Conservation (phyloP, 2,797 vertebrate genomes). For the Notolepis coatsorum region DNA sequence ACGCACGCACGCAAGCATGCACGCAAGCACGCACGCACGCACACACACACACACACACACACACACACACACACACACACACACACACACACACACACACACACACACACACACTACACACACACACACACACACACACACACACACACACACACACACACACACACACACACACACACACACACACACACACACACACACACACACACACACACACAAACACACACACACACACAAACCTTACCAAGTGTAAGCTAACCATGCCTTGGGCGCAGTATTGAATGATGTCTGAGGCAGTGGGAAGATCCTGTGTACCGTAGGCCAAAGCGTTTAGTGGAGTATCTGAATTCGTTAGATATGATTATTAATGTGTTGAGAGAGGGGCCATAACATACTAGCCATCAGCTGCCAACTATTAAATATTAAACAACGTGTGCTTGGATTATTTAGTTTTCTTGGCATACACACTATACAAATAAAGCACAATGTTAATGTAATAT, state of each 20-base stretch:
- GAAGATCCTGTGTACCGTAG: constrained; percentile 75
- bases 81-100: neutral
- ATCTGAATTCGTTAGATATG: constrained; percentile 75
- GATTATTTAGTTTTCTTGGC: no score
- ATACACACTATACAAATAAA: no score
- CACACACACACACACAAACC: constrained; percentile 18
- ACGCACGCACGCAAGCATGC: neutral
- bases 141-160: neutral
- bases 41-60: neutral
- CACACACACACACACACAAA: constrained; percentile 24
- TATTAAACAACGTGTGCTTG: no score
- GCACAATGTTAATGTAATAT: no score
- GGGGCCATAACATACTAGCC: constrained; percentile 59
- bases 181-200: constrained; percentile 12
- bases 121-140: neutral
- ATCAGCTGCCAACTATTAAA: constrained; percentile 59
- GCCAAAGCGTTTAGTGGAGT: constrained; percentile 74
- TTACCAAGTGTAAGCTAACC: constrained; percentile 54
- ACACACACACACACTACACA: neutral
- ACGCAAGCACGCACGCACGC: neutral
- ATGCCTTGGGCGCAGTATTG: constrained; percentile 74
- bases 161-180: constrained; percentile 6
- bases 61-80: neutral
- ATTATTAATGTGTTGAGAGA: constrained; percentile 68
- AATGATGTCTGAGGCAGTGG: constrained; percentile 60